Conservation (phyloP, 35 echinoderm and acorn worm species). For the Patiria miniata region DNA sequence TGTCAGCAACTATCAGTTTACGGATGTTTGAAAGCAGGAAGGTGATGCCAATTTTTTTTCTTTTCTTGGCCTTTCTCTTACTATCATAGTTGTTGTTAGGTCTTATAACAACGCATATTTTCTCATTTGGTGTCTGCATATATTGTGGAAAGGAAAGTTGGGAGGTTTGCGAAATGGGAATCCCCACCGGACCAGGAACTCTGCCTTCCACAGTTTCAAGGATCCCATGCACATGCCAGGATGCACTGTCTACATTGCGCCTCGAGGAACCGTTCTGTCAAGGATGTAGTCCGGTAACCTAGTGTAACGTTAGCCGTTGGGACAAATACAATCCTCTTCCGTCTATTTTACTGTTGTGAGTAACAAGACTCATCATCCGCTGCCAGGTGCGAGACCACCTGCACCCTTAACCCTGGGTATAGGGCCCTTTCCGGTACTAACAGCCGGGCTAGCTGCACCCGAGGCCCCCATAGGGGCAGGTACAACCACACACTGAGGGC, state of each 20-base stretch:
- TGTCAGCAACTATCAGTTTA: no score
- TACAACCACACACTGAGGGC: not conserved
- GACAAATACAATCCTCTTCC: no score
- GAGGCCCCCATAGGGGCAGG: not conserved
- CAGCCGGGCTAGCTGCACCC: not conserved
- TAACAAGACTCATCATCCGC: not conserved
- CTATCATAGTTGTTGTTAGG: not conserved
- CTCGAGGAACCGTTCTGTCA: no score
- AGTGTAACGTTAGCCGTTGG: no score
- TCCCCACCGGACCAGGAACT: not conserved
- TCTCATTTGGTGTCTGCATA: not conserved
- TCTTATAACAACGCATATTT: not conserved
- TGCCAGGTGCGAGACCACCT: not conserved
- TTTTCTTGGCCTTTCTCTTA: not conserved
- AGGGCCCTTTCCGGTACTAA: not conserved
- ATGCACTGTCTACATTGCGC: no score
- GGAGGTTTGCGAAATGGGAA: not conserved
- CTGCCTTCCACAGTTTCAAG: no score
- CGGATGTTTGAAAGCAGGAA: no score
- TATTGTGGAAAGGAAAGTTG: not conserved
- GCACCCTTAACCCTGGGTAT: not conserved
- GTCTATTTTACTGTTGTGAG: not conserved
- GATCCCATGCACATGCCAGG: no score
- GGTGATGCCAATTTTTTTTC: no score
- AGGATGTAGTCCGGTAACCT: no score